Evolutionary conservation across 1,140 invertebrate genomes (phyloP), one percentile per base, ranked within the genome.

Genomic region (Eriosoma lanigerum): DNA sequence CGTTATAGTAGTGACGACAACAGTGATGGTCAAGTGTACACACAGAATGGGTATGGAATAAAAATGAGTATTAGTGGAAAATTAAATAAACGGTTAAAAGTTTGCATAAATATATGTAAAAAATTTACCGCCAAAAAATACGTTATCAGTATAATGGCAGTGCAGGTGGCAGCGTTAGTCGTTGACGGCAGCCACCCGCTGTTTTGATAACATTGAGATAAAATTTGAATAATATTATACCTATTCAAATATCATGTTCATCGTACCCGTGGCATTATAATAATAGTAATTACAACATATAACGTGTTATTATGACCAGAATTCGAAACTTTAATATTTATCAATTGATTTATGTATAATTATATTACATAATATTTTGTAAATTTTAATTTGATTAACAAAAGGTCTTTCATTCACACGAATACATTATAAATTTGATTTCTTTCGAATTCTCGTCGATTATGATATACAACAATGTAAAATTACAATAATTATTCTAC

Each of bases 11-110:
- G 48, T 52, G 48, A 72, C 68, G 48, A 72, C 68, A 52, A 72
- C 68, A 52, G 68, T 24, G 68, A 52, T 72, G 68, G 68, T 72
- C 68, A 72, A 72, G 46, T 72, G 48, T 72, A 72, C 48, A n/a
- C 32, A 66, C 17, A 29, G 9, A 50, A 13, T 70, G 8, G 17
- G 21, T 70, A 50, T 2, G 48, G 46, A 50, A 52, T 10, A 3
- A 29, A 29, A 50, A 68, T 13, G 44, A 21, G 19, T 15, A 68
- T 48, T 10, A 3, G 26, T 3, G 17, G 29, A 50, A 72, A 72
- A 24, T 6, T 44, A 48, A 46, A 68, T 10, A 26, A 24, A 29
- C 26, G 58, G 26, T 32, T 19, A 72, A 29, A 72, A 50, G 26
- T 72, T 52, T 52, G 66, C 66, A 48, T 68, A 26, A 68, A 68